A percentile compares a stretch with the other conserved stretches of the same genome.
phyloP scores from a whole-genome alignment of 2,797 vertebrate genomes.

The Semotilus atromaculatus region DNA sequence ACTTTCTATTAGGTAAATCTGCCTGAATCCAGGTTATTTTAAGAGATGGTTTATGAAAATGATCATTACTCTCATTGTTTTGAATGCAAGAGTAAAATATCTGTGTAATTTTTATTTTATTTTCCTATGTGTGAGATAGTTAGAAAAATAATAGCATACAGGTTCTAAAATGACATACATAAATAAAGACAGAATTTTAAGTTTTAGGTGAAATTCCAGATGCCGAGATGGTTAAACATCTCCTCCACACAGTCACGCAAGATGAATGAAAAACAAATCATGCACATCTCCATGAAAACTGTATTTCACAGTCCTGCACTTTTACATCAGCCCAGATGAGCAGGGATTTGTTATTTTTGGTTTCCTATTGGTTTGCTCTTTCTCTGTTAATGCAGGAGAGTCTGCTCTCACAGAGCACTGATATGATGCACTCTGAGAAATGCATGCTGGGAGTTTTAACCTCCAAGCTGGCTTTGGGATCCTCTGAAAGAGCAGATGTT shows the following conservation, averaged over 20 bases:
- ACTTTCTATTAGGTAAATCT: not conserved
- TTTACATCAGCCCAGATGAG: conserved; percentile 29
- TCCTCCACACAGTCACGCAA: conserved; percentile 65
- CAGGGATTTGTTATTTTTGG: not conserved
- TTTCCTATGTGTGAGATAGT: too few relatives aligned
- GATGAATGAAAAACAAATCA: conserved; percentile 76
- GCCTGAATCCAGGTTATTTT: not conserved
- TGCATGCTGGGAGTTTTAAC: not conserved
- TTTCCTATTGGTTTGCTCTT: not conserved
- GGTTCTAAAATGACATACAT: too few relatives aligned
- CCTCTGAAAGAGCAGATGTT: not conserved
- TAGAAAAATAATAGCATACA: too few relatives aligned
- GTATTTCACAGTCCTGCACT: conserved; percentile 72
- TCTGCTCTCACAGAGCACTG: not conserved
- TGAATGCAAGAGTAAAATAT: not conserved
- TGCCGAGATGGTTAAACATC: conserved; percentile 36
- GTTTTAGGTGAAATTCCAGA: not conserved
- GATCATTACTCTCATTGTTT: not conserved
- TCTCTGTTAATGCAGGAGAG: not conserved
- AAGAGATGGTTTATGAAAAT: not conserved
- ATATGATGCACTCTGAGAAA: not conserved
- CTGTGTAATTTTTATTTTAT: too few relatives aligned
- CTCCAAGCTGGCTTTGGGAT: not conserved
- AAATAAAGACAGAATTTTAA: too few relatives aligned
- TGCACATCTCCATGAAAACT: conserved; percentile 74